A percentile compares a stretch with the other conserved stretches of the same genome.
phyloP scores from a whole-genome alignment of 2,888 invertebrate species.

The Yponomeuta evonymella region DNA sequence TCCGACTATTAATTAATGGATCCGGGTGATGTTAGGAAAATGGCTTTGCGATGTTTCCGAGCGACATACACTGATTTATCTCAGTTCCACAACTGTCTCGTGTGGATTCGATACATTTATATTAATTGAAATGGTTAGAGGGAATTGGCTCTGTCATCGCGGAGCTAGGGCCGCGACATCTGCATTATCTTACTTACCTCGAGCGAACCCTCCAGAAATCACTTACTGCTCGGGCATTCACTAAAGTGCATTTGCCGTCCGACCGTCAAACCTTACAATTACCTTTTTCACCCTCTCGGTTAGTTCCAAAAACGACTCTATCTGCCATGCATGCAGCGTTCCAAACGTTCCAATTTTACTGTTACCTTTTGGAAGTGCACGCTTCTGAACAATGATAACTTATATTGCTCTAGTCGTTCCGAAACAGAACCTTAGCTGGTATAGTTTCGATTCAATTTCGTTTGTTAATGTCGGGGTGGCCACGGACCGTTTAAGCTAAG shows the following conservation, averaged over 20 bases:
- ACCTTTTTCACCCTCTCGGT: slow-evolving; percentile 26
- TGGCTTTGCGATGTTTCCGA: slow-evolving; percentile 4
- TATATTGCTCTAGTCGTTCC: slow-evolving; percentile 28
- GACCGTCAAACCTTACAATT: slow-evolving; percentile 59
- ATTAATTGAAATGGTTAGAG: slow-evolving; percentile 63
- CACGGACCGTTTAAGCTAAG: slow-evolving; percentile 65
- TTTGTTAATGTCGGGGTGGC: slow-evolving; percentile 24
- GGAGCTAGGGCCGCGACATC: slow-evolving; percentile 44
- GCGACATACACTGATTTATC: slow-evolving; percentile 11
- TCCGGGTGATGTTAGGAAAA: neutral
- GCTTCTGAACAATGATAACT: slow-evolving; percentile 57
- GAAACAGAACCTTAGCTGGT: slow-evolving; percentile 27
- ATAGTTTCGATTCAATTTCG: slow-evolving; percentile 25
- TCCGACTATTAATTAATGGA: neutral
- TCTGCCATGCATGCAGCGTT: neutral
- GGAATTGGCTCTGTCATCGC: slow-evolving; percentile 63
- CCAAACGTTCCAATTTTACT: slow-evolving; percentile 12
- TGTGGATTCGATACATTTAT: slow-evolving; percentile 43
- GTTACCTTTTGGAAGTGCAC: slow-evolving; percentile 31
- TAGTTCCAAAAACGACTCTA: slow-evolving; percentile 32
- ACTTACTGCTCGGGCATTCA: slow-evolving; percentile 62
- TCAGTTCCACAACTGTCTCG: slow-evolving; percentile 14
- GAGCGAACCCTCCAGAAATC: slow-evolving; percentile 52
- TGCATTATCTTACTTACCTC: slow-evolving; percentile 70
- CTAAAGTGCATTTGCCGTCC: slow-evolving; percentile 69